A percentile compares a stretch with the other conserved stretches of the same genome.
Conservation (phyloP, 2,888 invertebrate species). For the Dysmachus trigonus region DNA sequence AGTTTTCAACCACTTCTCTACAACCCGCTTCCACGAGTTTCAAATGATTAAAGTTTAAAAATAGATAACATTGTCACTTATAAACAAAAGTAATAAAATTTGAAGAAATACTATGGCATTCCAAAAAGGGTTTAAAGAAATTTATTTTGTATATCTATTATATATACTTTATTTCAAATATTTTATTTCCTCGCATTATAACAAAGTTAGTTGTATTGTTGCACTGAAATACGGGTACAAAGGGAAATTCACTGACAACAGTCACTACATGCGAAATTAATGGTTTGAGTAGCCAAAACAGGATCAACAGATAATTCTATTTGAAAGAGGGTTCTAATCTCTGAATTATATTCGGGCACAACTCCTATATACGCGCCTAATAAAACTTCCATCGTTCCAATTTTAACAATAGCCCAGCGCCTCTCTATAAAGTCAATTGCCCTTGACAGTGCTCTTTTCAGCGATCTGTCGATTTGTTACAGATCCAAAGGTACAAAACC, state of each 20-base stretch:
- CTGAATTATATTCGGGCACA: neutral
- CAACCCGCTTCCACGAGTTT: too few species aligned
- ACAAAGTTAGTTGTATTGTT: neutral
- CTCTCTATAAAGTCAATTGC: slow-evolving; percentile 41
- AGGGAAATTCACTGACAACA: neutral
- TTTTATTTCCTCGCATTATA: neutral
- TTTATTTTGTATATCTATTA: neutral
- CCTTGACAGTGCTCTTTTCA: slow-evolving; percentile 28
- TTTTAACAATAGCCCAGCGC: neutral
- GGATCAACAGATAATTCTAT: neutral
- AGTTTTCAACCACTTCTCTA: too few species aligned
- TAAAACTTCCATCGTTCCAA: neutral
- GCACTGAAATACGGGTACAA: neutral
- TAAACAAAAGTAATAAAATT: too few species aligned
- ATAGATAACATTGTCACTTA: too few species aligned
- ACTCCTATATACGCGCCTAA: neutral
- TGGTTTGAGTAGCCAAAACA: neutral
- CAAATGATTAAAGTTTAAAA: too few species aligned
- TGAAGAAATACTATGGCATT: too few species aligned
- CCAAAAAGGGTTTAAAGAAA: neutral
- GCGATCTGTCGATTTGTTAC: slow-evolving; percentile 20
- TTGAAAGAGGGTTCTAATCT: neutral
- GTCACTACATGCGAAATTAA: neutral
- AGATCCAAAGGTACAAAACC: slow-evolving; percentile 18
- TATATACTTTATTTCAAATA: neutral